Evolutionary conservation across 2,113 vertebrate genomes (phyloP).

Genomic region (Spizaetus ornatus): DNA sequence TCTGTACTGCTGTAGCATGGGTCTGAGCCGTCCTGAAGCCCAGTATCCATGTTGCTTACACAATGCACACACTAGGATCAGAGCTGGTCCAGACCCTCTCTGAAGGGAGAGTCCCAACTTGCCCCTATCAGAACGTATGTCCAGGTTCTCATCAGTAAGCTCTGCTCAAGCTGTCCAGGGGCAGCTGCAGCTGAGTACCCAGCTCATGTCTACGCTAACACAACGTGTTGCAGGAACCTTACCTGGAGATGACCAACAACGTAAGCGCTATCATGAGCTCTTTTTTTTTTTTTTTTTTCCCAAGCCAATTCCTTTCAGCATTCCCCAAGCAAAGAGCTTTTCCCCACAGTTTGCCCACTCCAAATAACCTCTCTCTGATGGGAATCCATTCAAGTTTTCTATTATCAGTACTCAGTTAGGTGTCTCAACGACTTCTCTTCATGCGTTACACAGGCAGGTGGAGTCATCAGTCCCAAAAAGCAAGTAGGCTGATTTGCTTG

Average conservation of each 20-base stretch:
- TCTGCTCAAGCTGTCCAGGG: not conserved
- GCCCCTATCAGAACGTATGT: fast-evolving
- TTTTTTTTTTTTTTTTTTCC: not conserved
- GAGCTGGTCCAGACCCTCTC: not conserved
- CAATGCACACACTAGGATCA: not conserved
- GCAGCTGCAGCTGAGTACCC: not conserved
- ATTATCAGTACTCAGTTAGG: not conserved
- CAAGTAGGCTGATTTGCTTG: not conserved
- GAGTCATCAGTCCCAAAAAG: not conserved
- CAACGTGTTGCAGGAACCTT: not conserved
- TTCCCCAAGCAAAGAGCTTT: not conserved
- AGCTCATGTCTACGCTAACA: not conserved
- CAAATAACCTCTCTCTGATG: not conserved
- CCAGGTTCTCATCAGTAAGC: not conserved
- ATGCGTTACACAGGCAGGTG: not conserved
- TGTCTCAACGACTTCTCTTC: not conserved
- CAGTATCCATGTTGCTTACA: not conserved
- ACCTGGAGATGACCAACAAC: not conserved
- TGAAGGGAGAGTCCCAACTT: not conserved
- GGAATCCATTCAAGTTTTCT: not conserved
- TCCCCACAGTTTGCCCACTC: not conserved
- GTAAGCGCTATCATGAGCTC: fast-evolving
- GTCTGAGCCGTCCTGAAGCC: not conserved
- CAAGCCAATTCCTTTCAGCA: not conserved
- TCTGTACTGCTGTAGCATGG: not conserved